Evolutionary conservation across 2,888 invertebrate genomes (phyloP).

Genomic region (Lasioglossum pauxillum): DNA sequence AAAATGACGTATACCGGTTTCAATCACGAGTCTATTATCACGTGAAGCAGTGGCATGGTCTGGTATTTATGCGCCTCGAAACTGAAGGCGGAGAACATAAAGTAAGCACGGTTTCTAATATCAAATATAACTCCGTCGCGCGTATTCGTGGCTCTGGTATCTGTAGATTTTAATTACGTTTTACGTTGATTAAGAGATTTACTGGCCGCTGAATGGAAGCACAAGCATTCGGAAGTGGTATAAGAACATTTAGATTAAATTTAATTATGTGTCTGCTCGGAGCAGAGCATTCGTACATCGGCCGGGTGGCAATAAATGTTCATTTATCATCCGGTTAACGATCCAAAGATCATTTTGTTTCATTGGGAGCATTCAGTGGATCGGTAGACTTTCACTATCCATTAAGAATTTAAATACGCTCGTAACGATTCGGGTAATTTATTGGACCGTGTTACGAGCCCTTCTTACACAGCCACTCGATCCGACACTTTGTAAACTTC

Average conservation of each 20-base stretch:
- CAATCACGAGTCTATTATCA: neutral
- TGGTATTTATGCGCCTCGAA: neutral
- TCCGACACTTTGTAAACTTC: neutral
- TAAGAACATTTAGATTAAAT: neutral
- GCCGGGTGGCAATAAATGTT: neutral
- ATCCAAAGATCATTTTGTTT: neutral
- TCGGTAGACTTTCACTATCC: constrained; percentile 39
- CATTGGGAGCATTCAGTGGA: neutral
- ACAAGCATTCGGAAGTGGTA: neutral
- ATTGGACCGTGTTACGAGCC: constrained; percentile 19
- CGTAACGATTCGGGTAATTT: constrained; percentile 20
- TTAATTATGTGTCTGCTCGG: neutral
- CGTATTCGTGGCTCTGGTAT: neutral
- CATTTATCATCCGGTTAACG: constrained; percentile 14
- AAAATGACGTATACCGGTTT: neutral
- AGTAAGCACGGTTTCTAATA: neutral
- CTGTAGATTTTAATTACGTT: neutral
- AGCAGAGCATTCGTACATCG: neutral
- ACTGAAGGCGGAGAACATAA: neutral
- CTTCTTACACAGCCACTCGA: neutral
- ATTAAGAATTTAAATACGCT: constrained; percentile 9
- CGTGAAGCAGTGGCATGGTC: neutral
- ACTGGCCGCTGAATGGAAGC: neutral
- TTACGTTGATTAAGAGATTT: neutral
- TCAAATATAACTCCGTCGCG: neutral